Percentiles rank a stretch among this genome's conserved stretches.
phyloP scores from a whole-genome alignment of 2,797 vertebrate genomes.

The Serranus cabrilla region DNA sequence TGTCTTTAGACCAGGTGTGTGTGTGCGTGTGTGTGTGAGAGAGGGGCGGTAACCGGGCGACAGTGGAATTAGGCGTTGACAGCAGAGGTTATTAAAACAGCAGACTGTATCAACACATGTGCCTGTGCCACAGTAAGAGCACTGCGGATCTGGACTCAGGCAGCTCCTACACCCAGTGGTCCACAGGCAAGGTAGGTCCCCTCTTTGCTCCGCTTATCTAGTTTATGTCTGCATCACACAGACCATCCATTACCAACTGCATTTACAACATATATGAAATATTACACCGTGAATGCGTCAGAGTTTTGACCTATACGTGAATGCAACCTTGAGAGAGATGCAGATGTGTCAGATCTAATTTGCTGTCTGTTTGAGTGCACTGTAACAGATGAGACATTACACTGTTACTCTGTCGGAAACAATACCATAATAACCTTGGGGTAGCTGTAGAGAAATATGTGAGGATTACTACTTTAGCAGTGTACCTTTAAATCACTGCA shows the following conservation, averaged over 20 bases:
- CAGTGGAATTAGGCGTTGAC: constrained; percentile 13
- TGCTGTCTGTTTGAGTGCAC: constrained; percentile 4
- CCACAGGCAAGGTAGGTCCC: constrained; percentile 58
- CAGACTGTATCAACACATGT: constrained; percentile 52
- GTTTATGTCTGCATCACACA: constrained; percentile 7
- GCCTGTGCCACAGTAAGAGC: constrained; percentile 43
- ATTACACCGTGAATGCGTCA: constrained; percentile 37
- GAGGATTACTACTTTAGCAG: neutral
- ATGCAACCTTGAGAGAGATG: constrained; percentile 63
- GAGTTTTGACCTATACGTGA: constrained; percentile 23
- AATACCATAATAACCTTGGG: no score
- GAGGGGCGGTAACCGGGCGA: neutral
- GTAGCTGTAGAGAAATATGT: neutral
- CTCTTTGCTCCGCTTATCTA: neutral
- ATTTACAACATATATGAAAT: neutral
- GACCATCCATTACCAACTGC: neutral
- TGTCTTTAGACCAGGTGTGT: neutral
- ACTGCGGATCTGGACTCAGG: constrained; percentile 68
- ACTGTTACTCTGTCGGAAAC: neutral
- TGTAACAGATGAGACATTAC: neutral
- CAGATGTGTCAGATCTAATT: constrained; percentile 46
- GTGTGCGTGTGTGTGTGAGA: neutral
- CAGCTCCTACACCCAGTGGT: constrained; percentile 54
- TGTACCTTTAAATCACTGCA: neutral
- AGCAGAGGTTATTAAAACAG: constrained; percentile 15